Evolutionary conservation across 2,888 invertebrate species (phyloP).

Genomic region (Lysandra bellargus): DNA sequence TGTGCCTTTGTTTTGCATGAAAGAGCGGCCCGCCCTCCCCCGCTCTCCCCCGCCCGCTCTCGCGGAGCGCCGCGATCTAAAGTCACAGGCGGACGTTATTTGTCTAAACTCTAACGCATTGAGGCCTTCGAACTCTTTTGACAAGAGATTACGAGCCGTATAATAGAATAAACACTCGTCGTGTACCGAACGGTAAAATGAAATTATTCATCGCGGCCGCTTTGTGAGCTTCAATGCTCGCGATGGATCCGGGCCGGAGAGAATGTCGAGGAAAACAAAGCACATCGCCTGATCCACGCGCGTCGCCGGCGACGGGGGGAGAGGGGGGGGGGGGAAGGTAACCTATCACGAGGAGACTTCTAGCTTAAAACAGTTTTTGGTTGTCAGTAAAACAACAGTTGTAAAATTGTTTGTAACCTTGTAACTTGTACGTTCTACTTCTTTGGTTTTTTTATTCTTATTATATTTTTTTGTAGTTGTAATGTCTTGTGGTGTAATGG

Average conservation of each 20-base stretch:
- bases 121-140: constrained; percentile 8
- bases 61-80: background rate
- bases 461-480: no score
- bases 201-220: background rate
- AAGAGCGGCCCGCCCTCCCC: background rate
- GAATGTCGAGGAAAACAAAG: background rate
- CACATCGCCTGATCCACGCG: background rate
- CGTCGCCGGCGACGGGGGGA: background rate
- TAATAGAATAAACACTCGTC: constrained; percentile 25
- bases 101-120: background rate
- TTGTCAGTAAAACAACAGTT: no score
- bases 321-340: background rate
- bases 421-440: no score
- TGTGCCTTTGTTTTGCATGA: background rate
- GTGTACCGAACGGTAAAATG: constrained; percentile 10
- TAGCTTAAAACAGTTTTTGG: background rate
- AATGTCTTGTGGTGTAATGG: no score
- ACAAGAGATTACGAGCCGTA: constrained; percentile 20
- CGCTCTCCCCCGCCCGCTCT: background rate
- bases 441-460: no score
- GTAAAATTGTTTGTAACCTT: no score
- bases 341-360: background rate
- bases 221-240: background rate
- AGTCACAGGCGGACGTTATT: constrained; percentile 21
- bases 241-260: background rate